These are phyloP conservation scores for Incurvaria masculella DNA, from an alignment of 2,888 invertebrate genomes.

Conservation along the genomic window DNA sequence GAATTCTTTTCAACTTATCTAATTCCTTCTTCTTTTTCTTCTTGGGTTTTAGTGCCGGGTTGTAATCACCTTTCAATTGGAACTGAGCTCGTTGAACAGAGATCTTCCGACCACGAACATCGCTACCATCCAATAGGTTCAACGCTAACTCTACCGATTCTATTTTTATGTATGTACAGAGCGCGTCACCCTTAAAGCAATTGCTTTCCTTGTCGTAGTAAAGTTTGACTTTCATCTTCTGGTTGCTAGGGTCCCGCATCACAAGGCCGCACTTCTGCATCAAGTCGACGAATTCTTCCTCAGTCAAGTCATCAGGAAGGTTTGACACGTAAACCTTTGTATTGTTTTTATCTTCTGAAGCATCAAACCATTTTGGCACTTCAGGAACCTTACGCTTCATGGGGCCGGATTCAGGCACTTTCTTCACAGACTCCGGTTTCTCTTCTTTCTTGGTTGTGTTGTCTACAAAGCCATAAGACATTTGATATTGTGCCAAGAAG, in stretches of 20 bases:
- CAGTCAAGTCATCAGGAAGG: conserved; percentile 82
- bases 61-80: conserved; percentile 89
- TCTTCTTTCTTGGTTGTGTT: conserved; percentile 38
- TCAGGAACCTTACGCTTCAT: conserved; percentile 46
- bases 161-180: conserved; percentile 94
- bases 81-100: conserved; percentile 92
- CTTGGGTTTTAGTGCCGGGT: conserved; percentile 90
- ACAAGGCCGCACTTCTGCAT: conserved; percentile 97
- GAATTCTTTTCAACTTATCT: conserved; percentile 87
- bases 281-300: conserved; percentile 85
- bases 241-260: conserved; percentile 77
- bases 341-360: conserved; percentile 76
- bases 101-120: conserved; percentile 74
- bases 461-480: conserved; percentile 87
- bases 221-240: conserved; percentile 86
- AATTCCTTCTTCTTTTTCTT: conserved; percentile 85
- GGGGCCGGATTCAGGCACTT: conserved; percentile 46
- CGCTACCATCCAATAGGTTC: conserved; percentile 85
- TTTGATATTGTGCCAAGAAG: conserved; percentile 93
- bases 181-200: conserved; percentile 90
- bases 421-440: conserved; percentile 25
- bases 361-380: conserved; percentile 86
- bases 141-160: conserved; percentile 94
- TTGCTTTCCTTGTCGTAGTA: conserved; percentile 80
- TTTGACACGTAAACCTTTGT: conserved; percentile 96